Conservation (phyloP, 2,888 invertebrate genomes). For the Polydrusus pterygomalis region DNA sequence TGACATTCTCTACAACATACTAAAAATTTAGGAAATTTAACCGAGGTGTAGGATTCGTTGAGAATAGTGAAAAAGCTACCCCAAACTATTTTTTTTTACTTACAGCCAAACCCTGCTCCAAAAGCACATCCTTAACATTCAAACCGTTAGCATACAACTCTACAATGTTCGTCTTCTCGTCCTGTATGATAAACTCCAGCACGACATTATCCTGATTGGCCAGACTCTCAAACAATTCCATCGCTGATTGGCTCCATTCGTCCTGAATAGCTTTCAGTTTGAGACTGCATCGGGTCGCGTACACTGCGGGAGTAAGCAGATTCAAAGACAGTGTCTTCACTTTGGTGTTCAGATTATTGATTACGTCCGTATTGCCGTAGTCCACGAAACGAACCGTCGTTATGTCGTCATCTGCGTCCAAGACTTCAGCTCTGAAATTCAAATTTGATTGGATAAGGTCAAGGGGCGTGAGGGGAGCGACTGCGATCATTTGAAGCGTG, state of each 20-base stretch:
- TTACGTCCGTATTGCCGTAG: slow-evolving; percentile 85
- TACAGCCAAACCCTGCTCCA: slow-evolving; percentile 76
- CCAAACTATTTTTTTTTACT: background rate
- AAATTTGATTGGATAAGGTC: background rate
- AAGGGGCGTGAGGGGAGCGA: no score
- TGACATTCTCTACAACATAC: no score
- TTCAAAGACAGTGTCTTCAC: slow-evolving; percentile 79
- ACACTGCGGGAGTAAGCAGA: slow-evolving; percentile 75
- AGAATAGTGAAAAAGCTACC: no score
- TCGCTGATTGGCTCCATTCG: slow-evolving; percentile 79
- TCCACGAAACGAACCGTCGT: slow-evolving; percentile 86
- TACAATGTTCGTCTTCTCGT: slow-evolving; percentile 79
- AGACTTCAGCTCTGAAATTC: slow-evolving; percentile 73
- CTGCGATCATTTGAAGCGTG: no score
- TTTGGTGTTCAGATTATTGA: slow-evolving; percentile 77
- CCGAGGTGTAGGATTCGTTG: no score
- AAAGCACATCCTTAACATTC: slow-evolving; percentile 78
- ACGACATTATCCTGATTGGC: slow-evolving; percentile 59
- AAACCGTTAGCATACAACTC: slow-evolving; percentile 78
- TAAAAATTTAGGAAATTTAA: no score
- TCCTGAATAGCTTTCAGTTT: slow-evolving; percentile 80
- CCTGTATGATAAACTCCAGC: slow-evolving; percentile 71
- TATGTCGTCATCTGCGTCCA: slow-evolving; percentile 85
- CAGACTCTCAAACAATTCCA: slow-evolving; percentile 74
- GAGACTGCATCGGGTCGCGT: slow-evolving; percentile 79